phyloP scores from a whole-genome alignment of 2,888 invertebrate genomes.

The Nomada fabriciana region DNA sequence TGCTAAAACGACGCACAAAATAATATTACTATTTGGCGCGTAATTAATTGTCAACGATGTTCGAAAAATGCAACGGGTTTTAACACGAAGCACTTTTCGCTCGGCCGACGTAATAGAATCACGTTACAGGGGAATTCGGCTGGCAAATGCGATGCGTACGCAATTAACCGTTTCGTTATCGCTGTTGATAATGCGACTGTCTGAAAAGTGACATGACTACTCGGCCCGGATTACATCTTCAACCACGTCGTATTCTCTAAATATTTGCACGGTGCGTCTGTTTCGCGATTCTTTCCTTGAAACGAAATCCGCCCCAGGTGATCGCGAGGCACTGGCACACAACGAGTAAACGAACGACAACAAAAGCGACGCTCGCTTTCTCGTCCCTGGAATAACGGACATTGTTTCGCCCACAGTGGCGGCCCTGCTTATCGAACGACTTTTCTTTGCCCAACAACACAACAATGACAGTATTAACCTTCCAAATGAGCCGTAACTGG shows the following conservation, averaged over 20 bases:
- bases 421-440: not conserved
- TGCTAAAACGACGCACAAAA: not conserved
- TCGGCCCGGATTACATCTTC: slow-evolving; percentile 43
- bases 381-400: not conserved
- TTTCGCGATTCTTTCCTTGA: slow-evolving; percentile 26
- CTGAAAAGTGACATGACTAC: slow-evolving; percentile 48
- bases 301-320: slow-evolving; percentile 6
- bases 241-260: slow-evolving; percentile 38
- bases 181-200: slow-evolving; percentile 31
- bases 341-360: not conserved
- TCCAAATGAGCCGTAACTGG: not conserved
- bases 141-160: not conserved
- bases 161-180: slow-evolving; percentile 37
- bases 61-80: not conserved
- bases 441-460: not conserved
- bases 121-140: slow-evolving; percentile 15
- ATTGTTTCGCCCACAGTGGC: not conserved
- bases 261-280: slow-evolving; percentile 53
- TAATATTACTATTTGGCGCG: not conserved
- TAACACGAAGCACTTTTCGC: slow-evolving; percentile 1
- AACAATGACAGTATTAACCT: not conserved
- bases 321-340: not conserved
- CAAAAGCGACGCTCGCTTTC: not conserved
- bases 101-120: slow-evolving; percentile 1
- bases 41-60: too few relatives aligned